These are phyloP conservation scores for Chiloscyllium plagiosum DNA, from an alignment of 2,113 vertebrate genomes.

Conservation along the genomic window DNA sequence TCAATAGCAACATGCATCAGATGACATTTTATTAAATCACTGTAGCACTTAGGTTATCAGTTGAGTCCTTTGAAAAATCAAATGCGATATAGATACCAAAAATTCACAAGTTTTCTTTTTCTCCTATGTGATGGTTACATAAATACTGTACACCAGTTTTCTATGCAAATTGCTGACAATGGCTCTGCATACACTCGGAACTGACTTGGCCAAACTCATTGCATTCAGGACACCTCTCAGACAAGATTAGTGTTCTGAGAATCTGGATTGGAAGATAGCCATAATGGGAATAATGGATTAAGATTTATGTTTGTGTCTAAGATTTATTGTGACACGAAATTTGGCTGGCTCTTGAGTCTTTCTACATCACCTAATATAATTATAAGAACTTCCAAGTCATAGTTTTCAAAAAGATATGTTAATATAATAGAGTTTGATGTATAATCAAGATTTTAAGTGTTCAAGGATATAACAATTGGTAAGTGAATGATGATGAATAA, in stretches of 20 bases:
- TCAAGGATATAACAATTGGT: slow-evolving; percentile 5
- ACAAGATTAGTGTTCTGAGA: background rate
- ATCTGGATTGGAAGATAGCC: background rate
- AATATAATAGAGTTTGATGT: background rate
- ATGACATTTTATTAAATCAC: background rate
- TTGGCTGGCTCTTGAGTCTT: slow-evolving; percentile 3
- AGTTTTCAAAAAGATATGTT: slow-evolving; percentile 14
- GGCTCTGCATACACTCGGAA: background rate
- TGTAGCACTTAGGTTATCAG: background rate
- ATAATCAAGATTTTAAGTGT: background rate
- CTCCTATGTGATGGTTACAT: background rate
- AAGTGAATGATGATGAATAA: background rate
- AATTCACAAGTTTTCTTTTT: background rate
- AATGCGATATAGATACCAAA: background rate
- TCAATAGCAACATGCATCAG: background rate
- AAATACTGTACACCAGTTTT: background rate
- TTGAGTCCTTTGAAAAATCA: background rate
- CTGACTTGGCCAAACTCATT: background rate
- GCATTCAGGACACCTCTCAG: slow-evolving; percentile 14
- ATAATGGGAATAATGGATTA: slow-evolving; percentile 18
- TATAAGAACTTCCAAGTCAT: background rate
- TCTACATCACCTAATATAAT: background rate
- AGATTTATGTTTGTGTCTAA: background rate
- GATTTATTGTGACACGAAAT: background rate
- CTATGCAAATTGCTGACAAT: background rate